phyloP scores from a whole-genome alignment of 2,113 vertebrate genomes.

The Cepphus grylle region DNA sequence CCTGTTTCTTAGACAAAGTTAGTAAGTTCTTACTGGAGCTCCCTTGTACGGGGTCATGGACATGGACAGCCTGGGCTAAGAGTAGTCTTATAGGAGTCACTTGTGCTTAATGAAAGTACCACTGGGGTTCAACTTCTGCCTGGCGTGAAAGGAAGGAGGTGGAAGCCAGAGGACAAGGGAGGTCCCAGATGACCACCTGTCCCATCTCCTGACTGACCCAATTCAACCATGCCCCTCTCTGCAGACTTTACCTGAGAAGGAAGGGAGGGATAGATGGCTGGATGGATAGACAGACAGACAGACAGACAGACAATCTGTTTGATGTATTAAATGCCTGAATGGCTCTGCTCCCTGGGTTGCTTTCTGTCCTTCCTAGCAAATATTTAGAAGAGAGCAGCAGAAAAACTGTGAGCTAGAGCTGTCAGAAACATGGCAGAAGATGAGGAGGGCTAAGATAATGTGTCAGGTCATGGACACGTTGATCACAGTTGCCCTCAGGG shows the following conservation, averaged over 20 bases:
- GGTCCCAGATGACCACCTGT: not conserved
- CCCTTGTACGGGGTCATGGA: not conserved
- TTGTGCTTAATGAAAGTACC: not conserved
- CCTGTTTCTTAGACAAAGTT: not conserved
- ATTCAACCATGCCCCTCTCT: not conserved
- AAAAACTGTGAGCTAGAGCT: not conserved
- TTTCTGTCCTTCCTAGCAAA: not conserved
- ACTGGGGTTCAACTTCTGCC: not conserved
- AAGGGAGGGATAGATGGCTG: not conserved
- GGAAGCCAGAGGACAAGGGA: not conserved
- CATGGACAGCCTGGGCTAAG: not conserved
- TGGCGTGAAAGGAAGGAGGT: not conserved
- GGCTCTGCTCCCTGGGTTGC: not conserved
- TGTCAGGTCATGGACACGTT: not conserved
- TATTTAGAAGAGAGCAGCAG: not conserved
- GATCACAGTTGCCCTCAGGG: not conserved
- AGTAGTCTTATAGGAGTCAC: not conserved
- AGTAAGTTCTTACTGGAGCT: not conserved
- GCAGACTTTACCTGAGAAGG: not conserved
- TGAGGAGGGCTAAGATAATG: not conserved
- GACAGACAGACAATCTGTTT: not conserved
- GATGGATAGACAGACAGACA: accelerated
- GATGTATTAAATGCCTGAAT: not conserved
- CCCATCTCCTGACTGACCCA: not conserved
- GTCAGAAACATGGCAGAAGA: not conserved